Evolutionary conservation across 35 echinoderm and acorn worm genomes (phyloP).

Genomic region (Patiria miniata): DNA sequence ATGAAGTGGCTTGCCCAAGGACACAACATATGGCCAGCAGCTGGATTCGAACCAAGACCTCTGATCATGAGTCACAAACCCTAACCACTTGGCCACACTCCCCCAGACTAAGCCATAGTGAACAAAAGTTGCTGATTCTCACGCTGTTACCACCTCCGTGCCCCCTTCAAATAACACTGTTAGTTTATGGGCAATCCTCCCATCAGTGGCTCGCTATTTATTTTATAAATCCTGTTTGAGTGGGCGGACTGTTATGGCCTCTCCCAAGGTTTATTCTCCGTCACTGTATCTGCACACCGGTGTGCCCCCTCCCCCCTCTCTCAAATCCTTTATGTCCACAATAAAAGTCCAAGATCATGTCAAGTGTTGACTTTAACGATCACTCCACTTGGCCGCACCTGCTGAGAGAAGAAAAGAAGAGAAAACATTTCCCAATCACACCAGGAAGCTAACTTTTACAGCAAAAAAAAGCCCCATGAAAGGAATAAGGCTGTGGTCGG

Average conservation of each 20-base stretch:
- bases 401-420: neutral
- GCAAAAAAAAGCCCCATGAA: too few species aligned
- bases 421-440: neutral
- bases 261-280: neutral
- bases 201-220: neutral
- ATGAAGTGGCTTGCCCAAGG: too few species aligned
- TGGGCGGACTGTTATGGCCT: neutral
- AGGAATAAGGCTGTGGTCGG: too few species aligned
- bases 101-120: too few species aligned
- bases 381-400: constrained; percentile 5
- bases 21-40: too few species aligned
- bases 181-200: neutral
- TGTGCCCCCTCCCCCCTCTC: neutral
- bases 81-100: too few species aligned
- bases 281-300: neutral
- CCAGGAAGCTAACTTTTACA: too few species aligned
- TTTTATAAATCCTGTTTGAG: neutral
- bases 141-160: too few species aligned
- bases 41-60: too few species aligned
- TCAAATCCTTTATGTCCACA: constrained; percentile 17
- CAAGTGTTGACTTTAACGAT: constrained; percentile 25
- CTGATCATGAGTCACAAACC: too few species aligned
- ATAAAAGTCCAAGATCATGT: constrained; percentile 30
- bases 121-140: too few species aligned
- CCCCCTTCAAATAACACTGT: too few species aligned